Base-by-base conservation (phyloP, 2,797 vertebrate species). In the Chelon labrosus region DNA sequence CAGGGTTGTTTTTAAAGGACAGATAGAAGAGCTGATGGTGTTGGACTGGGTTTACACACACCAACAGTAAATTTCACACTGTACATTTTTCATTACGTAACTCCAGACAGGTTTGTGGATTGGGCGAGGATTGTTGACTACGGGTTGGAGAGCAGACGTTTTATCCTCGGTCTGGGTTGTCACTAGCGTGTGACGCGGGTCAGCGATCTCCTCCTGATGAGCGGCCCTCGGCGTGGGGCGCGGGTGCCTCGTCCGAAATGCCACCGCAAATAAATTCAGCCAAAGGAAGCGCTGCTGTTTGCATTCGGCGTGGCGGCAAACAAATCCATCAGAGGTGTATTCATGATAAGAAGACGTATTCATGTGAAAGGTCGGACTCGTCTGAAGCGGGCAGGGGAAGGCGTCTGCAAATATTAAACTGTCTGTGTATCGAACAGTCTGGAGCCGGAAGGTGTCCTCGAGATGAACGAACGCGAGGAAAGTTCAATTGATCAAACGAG, bases 281-380 rank as follows among this genome's bases (percentile, higher is more conserved):
- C n/a, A 8, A 42, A 16, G 22, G 44, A 27, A 73, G 53, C 1
- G 9, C 44, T 16, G 58, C 3, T 72, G 54, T 67, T 77, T 71
- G 73, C 64, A 65, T 79, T 63, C 68, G 19, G 60, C 3, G 13
- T 27, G 55, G 65, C 66, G 16, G 61, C 46, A 64, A 72, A 85
- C 65, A 73, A 77, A 84, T 90, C 79, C 46, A 80, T 82, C 57
- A 50, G 19, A 69, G 58, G 49, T 17, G 51, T 37, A 51, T 73
- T 65, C 77, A 75, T 7, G 31, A 86, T 77, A 70, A 61, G 74
- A 72, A 74, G 79, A 80, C 56, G 56, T 25, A 71, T 82, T 82
- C 46, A 73, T 78, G 73, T 67, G 39, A 82, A 85, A 88, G 75
- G 82, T 83, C 80, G 74, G 53, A 11, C 62, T 54, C 38, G 72